These are phyloP conservation scores for Epirrhoe tristata DNA, from an alignment of 2,888 invertebrate genomes.

Conservation along the genomic window DNA sequence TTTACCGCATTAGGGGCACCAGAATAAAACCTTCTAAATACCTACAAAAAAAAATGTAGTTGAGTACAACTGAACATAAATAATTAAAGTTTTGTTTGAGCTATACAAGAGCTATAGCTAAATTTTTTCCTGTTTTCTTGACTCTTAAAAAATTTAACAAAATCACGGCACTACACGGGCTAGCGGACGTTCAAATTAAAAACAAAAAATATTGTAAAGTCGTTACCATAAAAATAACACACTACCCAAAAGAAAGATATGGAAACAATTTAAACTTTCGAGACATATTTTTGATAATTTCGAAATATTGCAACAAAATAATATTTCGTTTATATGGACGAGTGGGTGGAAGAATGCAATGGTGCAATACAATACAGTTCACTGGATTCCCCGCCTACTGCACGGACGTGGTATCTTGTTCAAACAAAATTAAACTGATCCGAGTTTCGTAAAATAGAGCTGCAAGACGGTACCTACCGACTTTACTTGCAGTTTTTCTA, in stretches of 20 bases:
- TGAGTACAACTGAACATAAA: no score
- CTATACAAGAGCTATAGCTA: background rate
- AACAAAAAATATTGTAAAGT: background rate
- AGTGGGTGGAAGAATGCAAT: constrained; percentile 18
- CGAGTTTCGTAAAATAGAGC: background rate
- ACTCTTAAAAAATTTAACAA: no score
- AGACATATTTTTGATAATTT: constrained; percentile 1
- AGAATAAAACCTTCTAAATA: no score
- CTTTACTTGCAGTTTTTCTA: background rate
- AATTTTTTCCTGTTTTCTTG: background rate
- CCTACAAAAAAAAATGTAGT: no score
- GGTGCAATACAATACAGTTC: constrained; percentile 10
- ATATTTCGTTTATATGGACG: constrained; percentile 6
- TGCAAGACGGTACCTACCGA: background rate
- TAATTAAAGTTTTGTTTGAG: no score
- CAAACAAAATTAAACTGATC: background rate
- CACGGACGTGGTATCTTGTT: background rate
- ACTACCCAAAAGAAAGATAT: background rate
- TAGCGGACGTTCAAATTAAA: no score
- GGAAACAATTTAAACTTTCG: background rate
- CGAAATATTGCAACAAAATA: constrained; percentile 1
- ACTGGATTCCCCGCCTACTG: constrained; percentile 10
- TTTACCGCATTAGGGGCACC: no score
- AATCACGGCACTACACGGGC: no score
- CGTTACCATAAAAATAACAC: background rate